phyloP scores from a whole-genome alignment of 2,888 invertebrate genomes.

The Arge pagana region DNA sequence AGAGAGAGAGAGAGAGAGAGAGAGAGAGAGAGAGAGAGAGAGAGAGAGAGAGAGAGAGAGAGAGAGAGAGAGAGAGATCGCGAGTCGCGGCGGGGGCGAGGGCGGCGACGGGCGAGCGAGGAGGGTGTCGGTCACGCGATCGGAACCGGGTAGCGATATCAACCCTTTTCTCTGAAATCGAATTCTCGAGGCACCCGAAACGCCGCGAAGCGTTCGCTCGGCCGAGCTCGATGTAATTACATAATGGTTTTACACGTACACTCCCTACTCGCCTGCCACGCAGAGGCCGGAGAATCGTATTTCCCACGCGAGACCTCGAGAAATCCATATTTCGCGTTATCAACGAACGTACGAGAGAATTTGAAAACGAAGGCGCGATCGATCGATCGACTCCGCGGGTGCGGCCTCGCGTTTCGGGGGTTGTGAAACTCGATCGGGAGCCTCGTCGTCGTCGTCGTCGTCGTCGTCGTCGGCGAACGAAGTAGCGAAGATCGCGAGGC shows the following conservation, averaged over 20 bases:
- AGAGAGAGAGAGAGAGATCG: too few species aligned
- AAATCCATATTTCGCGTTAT: neutral
- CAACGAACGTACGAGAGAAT: neutral
- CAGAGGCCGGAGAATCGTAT: neutral
- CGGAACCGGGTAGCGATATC: slow-evolving; percentile 43
- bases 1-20: too few species aligned
- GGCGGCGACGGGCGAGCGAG: too few species aligned
- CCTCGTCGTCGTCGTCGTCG: too few species aligned
- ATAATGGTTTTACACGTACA: slow-evolving; percentile 49
- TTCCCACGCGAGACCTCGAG: neutral
- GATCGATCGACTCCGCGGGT: neutral
- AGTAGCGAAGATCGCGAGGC: too few species aligned
- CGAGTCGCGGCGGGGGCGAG: too few species aligned
- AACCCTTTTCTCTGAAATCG: slow-evolving; percentile 55
- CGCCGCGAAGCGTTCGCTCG: slow-evolving; percentile 33
- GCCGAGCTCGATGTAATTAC: slow-evolving; percentile 50
- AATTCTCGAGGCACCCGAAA: slow-evolving; percentile 40
- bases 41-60: too few species aligned
- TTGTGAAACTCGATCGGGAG: too few species aligned
- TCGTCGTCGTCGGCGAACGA: too few species aligned
- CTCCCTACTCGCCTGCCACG: slow-evolving; percentile 26
- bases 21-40: too few species aligned
- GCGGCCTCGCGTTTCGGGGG: too few species aligned
- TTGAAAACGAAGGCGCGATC: neutral
- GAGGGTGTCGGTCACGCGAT: slow-evolving; percentile 54